Evolutionary conservation across 2,113 vertebrate species (phyloP).

Genomic region (Onychostruthus taczanowskii): DNA sequence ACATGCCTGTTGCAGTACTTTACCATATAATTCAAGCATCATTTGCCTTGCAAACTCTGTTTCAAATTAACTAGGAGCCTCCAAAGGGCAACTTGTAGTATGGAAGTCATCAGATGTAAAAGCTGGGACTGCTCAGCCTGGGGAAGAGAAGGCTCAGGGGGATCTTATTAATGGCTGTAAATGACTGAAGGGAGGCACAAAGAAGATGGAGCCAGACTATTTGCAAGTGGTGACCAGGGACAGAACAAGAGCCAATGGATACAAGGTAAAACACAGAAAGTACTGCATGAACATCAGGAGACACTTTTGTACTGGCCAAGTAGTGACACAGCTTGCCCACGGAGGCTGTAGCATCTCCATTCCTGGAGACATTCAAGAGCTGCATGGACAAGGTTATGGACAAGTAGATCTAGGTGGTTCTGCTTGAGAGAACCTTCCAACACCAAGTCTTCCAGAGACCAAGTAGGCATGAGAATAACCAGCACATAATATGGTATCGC

Average conservation of each 20-base stretch:
- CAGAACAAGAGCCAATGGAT: neutral
- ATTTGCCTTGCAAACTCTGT: neutral
- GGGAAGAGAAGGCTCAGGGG: neutral
- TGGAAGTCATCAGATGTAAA: neutral
- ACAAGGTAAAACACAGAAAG: neutral
- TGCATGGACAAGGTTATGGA: neutral
- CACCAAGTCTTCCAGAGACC: neutral
- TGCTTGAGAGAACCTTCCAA: neutral
- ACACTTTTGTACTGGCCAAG: neutral
- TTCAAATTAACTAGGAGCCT: neutral
- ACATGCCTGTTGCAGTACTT: neutral
- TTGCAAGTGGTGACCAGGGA: neutral
- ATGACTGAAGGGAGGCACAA: neutral
- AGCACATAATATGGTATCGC: fast-evolving
- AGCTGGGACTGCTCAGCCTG: neutral
- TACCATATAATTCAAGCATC: neutral
- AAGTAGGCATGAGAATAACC: neutral
- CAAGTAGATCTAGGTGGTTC: neutral
- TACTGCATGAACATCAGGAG: neutral
- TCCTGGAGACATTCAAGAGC: neutral
- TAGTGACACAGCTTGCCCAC: neutral
- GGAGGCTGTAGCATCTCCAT: neutral
- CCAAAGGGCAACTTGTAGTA: neutral
- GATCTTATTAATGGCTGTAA: neutral
- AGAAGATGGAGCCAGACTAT: neutral